Conservation (phyloP, 2,797 vertebrate genomes). For the Scomberomorus guttatus region DNA sequence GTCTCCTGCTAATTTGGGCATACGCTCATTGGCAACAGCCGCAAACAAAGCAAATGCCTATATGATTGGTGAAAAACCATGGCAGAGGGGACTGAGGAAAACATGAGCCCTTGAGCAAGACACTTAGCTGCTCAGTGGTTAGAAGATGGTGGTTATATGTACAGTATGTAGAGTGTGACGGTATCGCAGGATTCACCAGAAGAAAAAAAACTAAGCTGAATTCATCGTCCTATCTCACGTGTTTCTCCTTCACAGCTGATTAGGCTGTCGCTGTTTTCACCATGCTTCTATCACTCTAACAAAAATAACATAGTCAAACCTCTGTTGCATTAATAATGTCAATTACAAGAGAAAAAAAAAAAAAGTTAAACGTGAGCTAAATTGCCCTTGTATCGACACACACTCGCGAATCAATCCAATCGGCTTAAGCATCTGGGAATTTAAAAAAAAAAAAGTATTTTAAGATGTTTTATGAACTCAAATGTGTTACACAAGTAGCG, state of each 20-base stretch:
- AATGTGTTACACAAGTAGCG: no score
- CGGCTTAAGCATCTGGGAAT: background rate
- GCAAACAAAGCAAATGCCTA: slow-evolving; percentile 29
- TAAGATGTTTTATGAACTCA: no score
- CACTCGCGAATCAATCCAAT: slow-evolving; percentile 41
- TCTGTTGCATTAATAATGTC: slow-evolving; percentile 47
- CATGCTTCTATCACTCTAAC: slow-evolving; percentile 7
- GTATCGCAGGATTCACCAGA: background rate
- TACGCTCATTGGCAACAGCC: background rate
- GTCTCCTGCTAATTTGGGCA: slow-evolving; percentile 6
- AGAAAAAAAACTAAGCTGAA: slow-evolving; percentile 7
- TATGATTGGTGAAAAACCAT: slow-evolving; percentile 7
- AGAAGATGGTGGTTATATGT: slow-evolving; percentile 15
- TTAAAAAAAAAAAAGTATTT: no score
- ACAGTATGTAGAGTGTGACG: background rate
- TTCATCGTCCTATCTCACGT: background rate
- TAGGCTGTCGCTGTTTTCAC: slow-evolving; percentile 24
- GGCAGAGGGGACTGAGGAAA: slow-evolving; percentile 16
- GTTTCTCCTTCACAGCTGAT: slow-evolving; percentile 63
- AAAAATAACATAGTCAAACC: slow-evolving; percentile 37
- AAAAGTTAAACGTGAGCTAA: slow-evolving; percentile 24
- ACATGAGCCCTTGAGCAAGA: slow-evolving; percentile 10
- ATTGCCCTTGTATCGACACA: slow-evolving; percentile 51
- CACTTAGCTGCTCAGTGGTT: slow-evolving; percentile 13
- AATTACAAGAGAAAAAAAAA: slow-evolving; percentile 36